These are phyloP conservation scores for Rhynchopsitta pachyrhyncha DNA, from an alignment of 2,113 vertebrate species.

Conservation along the genomic window DNA sequence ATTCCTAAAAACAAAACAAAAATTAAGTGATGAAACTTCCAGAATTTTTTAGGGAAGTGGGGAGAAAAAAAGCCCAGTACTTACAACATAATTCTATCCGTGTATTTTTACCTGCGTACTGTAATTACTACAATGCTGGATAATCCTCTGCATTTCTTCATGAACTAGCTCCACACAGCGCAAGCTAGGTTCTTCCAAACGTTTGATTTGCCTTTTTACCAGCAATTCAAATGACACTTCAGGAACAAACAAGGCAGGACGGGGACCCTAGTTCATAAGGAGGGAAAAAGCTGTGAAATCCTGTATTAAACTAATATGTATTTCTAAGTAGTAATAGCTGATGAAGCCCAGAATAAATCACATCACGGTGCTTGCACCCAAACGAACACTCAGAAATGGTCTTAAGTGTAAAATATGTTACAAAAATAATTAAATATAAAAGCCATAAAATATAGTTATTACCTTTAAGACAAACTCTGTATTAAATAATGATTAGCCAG, in stretches of 20 bases:
- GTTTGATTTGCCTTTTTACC: constrained; percentile 96
- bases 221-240: constrained; percentile 96
- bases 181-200: constrained; percentile 94
- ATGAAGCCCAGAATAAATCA: not conserved
- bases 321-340: not conserved
- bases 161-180: constrained; percentile 97
- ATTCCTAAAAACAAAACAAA: constrained; percentile 78
- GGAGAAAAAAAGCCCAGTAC: accelerated
- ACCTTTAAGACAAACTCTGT: not conserved
- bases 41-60: not conserved
- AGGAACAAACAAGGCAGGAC: constrained; percentile 95
- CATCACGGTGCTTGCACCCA: not conserved
- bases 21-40: not conserved
- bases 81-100: not conserved
- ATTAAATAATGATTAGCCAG: not conserved
- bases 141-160: constrained; percentile 98
- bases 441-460: not conserved
- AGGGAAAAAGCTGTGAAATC: not conserved
- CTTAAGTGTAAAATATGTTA: not conserved
- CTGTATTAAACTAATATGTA: not conserved
- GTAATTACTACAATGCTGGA: constrained; percentile 98
- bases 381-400: not conserved
- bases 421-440: not conserved
- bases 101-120: constrained; percentile 88
- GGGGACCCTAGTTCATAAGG: constrained; percentile 83